These are phyloP conservation scores for Cryptotis parvus DNA, from an alignment of 2,113 vertebrate species.

Conservation along the genomic window DNA sequence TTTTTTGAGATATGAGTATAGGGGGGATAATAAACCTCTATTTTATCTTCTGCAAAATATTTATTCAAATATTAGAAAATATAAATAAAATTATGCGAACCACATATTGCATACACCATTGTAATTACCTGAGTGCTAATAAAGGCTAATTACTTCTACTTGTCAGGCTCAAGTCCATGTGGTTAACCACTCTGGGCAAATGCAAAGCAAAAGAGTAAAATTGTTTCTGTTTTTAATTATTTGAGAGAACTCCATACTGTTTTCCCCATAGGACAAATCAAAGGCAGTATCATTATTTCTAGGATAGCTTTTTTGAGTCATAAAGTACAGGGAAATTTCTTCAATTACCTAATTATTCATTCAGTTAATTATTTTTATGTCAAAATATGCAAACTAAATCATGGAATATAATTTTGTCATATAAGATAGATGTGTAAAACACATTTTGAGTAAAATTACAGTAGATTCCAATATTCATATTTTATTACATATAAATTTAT, in stretches of 20 bases:
- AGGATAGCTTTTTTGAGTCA: not conserved
- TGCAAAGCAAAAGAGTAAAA: not conserved
- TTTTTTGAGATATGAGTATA: not conserved
- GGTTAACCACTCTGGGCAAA: not conserved
- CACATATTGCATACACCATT: not conserved
- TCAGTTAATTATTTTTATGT: not conserved
- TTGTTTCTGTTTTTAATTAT: no score
- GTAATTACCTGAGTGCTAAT: not conserved
- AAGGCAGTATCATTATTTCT: not conserved
- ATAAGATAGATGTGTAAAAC: not conserved
- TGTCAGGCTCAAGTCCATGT: not conserved
- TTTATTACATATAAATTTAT: not conserved
- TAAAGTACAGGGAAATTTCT: not conserved
- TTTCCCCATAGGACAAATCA: not conserved
- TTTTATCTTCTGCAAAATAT: not conserved
- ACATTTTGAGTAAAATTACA: conserved; percentile 23
- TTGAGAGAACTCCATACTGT: not conserved
- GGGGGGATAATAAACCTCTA: not conserved
- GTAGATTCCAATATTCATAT: not conserved
- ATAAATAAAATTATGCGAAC: not conserved
- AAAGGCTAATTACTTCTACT: not conserved
- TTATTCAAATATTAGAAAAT: not conserved
- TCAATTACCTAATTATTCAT: not conserved
- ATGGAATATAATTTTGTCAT: not conserved
- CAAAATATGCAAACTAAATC: not conserved